Base-by-base conservation (phyloP, 1,140 invertebrate species). In the Thalassaphorura encarpata region DNA sequence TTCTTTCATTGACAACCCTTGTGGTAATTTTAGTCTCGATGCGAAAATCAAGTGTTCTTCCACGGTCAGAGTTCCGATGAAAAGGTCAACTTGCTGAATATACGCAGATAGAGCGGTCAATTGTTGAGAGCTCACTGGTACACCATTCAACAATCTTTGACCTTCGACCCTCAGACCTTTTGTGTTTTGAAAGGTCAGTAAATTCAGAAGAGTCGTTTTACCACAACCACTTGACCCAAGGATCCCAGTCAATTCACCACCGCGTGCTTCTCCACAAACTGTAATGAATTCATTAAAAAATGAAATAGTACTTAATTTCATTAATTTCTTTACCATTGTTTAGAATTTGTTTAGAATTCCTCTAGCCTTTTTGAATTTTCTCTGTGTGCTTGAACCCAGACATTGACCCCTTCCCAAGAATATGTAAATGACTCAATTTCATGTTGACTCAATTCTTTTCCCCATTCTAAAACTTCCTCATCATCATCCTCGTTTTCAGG, bases 1-100 rank as follows among this genome's bases (percentile, higher is more conserved):
- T 67, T 90, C 80, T 11, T 74, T 69, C 61, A 85, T 83, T 0
- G 82, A 78, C 54, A 94, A 80, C 42, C 83, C 71, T 36, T 78
- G 75, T 57, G 94, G 89, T 93, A 99, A 97, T 50, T 92, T 77
- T 4, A 98, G 81, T 67, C 90, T 74, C 11, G 93, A 89, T 82
- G 93, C 76, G 50, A 69, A 67, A 13, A 83, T 76, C 3, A 97
- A 76, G 73, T 95, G 90, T 68, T 97, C 92, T 50, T 76, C 77
- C 1, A 93, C 89, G 0, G 90, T 95, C n/a, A 96, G 73, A 0
- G 85, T 89, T 0, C 86, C 87, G 56, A 95, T 84, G 69, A 96
- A 96, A n/a, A 94, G 70, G 71, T 95, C 90, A 58, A 91, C 84
- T 71, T 97, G 94, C 69, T 97, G 92, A 0, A 97, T 91, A 67